Percentiles rank a stretch among this genome's conserved stretches.
Conservation (phyloP, 1,140 invertebrate species). For the Euschistus heros region DNA sequence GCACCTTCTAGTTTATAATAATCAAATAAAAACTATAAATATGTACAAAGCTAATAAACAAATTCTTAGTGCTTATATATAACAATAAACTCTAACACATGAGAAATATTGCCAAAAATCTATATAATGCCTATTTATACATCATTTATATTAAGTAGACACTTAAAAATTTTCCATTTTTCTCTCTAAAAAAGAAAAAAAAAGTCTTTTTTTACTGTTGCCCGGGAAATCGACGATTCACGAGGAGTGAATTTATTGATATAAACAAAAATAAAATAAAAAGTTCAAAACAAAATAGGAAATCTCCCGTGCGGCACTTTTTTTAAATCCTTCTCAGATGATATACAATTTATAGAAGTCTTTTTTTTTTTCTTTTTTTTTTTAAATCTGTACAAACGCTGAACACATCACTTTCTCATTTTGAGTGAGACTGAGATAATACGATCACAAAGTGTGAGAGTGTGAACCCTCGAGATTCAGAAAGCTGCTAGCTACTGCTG, state of each 20-base stretch:
- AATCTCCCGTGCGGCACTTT: background rate
- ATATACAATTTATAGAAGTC: conserved; percentile 14
- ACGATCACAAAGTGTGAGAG: conserved; percentile 11
- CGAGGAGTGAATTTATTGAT: background rate
- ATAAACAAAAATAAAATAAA: conserved; percentile 5
- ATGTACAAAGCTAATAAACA: conserved; percentile 18
- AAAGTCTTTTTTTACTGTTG: no score
- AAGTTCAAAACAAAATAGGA: conserved; percentile 3
- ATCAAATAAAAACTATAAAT: conserved; percentile 17
- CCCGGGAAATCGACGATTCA: no score
- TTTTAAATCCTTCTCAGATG: background rate
- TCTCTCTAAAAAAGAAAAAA: conserved; percentile 1
- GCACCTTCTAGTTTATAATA: conserved; percentile 13
- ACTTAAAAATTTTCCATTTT: conserved; percentile 5
- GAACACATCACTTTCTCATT: conserved; percentile 15
- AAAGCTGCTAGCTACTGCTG: background rate
- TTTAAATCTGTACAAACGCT: conserved; percentile 14
- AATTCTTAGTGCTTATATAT: conserved; percentile 13
- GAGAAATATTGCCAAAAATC: conserved; percentile 18
- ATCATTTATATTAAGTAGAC: conserved; percentile 11
- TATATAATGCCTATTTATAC: conserved; percentile 13
- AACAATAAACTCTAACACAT: conserved; percentile 19
- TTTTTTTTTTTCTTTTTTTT: background rate
- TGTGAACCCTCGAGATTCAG: background rate
- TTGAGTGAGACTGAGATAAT: conserved; percentile 5